Conservation (phyloP, 2,113 vertebrate species). For the Cyphotilapia sp. region DNA sequence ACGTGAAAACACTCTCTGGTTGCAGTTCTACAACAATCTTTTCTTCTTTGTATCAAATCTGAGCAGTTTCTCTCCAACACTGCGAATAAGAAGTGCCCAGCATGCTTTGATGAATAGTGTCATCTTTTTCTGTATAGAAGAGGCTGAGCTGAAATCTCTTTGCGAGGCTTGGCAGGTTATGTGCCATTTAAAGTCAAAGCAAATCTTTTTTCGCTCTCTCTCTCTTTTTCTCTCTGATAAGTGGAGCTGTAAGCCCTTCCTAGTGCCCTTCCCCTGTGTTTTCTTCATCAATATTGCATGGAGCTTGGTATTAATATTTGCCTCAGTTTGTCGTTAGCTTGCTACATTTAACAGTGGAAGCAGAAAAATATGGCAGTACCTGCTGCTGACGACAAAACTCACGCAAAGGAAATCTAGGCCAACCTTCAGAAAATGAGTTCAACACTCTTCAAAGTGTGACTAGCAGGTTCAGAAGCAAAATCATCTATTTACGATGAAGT, state of each 20-base stretch:
- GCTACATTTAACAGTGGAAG: constrained; percentile 42
- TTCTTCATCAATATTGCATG: constrained; percentile 64
- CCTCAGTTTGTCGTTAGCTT: constrained; percentile 52
- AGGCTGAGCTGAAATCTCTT: neutral
- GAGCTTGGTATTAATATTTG: constrained; percentile 57
- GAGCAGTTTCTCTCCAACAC: neutral
- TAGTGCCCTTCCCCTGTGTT: constrained; percentile 29
- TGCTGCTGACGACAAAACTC: constrained; percentile 48
- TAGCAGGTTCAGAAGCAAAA: constrained; percentile 26
- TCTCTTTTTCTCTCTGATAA: neutral
- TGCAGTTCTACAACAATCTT: neutral
- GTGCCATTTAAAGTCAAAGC: constrained; percentile 15
- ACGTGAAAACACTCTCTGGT: neutral
- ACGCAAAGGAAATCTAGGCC: constrained; percentile 59
- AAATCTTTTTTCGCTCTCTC: neutral
- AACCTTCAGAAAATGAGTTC: constrained; percentile 48
- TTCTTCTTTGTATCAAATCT: neutral
- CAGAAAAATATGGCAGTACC: constrained; percentile 33
- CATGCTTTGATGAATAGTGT: neutral
- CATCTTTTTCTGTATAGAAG: neutral
- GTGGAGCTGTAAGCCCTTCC: constrained; percentile 27
- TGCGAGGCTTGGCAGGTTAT: neutral
- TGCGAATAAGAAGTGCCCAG: neutral
- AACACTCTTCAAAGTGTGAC: constrained; percentile 36
- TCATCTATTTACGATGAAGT: constrained; percentile 10